Base-by-base conservation (phyloP, 2,797 vertebrate species). In the Pseudochaenichthys georgianus region DNA sequence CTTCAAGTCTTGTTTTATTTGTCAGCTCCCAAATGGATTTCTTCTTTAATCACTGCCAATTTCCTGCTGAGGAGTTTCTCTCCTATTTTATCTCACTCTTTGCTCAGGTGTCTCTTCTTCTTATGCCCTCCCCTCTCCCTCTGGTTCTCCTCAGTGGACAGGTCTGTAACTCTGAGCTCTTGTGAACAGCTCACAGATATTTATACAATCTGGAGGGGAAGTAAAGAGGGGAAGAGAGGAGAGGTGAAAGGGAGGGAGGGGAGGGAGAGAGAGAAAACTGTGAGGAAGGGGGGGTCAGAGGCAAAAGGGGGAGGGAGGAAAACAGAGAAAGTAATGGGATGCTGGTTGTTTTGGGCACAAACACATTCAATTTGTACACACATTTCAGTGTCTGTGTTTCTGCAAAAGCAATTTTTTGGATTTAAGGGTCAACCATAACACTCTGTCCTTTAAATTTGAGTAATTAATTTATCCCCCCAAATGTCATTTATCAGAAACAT, bases 191-290 rank as follows among this genome's bases (percentile, higher is more conserved):
- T 85, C 89, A 41, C 88, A 64, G 90, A 90, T 93, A 93, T 95
- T 95, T 96, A 92, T 95, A 93, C 82, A 69, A 75, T 84, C 84
- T 84, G 86, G 82, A 87, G 55, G 79, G 86, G 81, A 86, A 73
- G 69, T 85, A 82, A 77, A 77, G 89, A 87, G 82, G 78, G 85
- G 73, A 67, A 50, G 80, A 78, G 82, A 82, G 65, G 68, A 86
- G 87, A 80, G 82, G 83, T 86, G 86, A 88, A 61, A 74, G 76
- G 74, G 82, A 83, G 61, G 66, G 73, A 74, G 76, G 55, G 78
- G 65, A 63, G 50, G 21, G 63, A 23, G 31, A 46, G 50, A 46
- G 46, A 53, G 57, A 59, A 17, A 51, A 42, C 19, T 46, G 23
- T 21, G 54, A 52, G 31, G 19, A 28, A 62, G 34, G 61, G 64